A percentile compares a stretch with the other conserved stretches of the same genome.
phyloP scores from a whole-genome alignment of 2,888 invertebrate genomes.

The Cryptus viduatorius region DNA sequence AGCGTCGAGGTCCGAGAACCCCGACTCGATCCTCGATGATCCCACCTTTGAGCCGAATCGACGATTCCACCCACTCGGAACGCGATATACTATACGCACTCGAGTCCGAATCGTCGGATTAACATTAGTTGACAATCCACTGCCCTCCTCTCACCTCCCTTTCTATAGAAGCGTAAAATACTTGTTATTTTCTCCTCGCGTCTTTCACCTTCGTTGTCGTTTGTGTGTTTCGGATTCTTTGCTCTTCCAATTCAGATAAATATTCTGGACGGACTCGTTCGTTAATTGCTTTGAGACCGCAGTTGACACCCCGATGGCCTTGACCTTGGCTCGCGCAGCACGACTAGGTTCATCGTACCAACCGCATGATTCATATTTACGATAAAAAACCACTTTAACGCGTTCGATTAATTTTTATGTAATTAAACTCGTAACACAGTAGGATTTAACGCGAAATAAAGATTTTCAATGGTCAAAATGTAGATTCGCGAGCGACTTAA shows the following conservation, averaged over 20 bases:
- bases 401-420: neutral
- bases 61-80: slow-evolving; percentile 82
- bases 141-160: slow-evolving; percentile 37
- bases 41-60: slow-evolving; percentile 79
- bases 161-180: slow-evolving; percentile 50
- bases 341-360: slow-evolving; percentile 63
- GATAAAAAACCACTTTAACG: neutral
- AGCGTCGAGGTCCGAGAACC: slow-evolving; percentile 29
- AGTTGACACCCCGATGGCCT: slow-evolving; percentile 77
- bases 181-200: slow-evolving; percentile 41
- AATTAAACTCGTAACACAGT: neutral
- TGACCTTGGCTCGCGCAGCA: slow-evolving; percentile 72
- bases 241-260: slow-evolving; percentile 67
- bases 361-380: slow-evolving; percentile 44
- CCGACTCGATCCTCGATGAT: slow-evolving; percentile 74
- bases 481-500: slow-evolving; percentile 47
- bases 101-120: slow-evolving; percentile 72
- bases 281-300: slow-evolving; percentile 77
- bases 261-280: slow-evolving; percentile 74
- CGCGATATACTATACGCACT: slow-evolving; percentile 50
- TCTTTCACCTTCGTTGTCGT: slow-evolving; percentile 27
- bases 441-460: slow-evolving; percentile 19
- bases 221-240: slow-evolving; percentile 17
- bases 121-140: slow-evolving; percentile 74
- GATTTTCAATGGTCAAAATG: neutral